Conservation (phyloP, 2,113 vertebrate genomes). For the Solea solea region DNA sequence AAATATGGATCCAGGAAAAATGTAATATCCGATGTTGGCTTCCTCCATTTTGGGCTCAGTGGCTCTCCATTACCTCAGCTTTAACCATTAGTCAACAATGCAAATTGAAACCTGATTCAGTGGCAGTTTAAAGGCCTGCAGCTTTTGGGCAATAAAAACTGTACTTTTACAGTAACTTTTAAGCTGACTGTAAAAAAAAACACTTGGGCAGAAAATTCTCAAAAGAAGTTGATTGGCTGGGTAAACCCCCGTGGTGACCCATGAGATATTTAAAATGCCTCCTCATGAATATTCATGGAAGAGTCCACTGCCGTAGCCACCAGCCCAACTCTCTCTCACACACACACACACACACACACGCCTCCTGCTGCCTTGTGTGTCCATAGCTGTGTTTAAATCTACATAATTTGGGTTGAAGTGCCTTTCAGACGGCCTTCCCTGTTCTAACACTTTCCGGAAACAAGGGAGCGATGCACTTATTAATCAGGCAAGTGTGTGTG, state of each 20-base stretch:
- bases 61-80: background rate
- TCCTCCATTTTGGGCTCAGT: background rate
- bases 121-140: too few relatives aligned
- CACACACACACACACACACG: background rate
- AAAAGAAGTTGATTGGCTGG: slow-evolving; percentile 61
- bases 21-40: background rate
- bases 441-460: slow-evolving; percentile 71
- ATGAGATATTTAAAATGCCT: slow-evolving; percentile 65
- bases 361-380: slow-evolving; percentile 60
- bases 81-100: background rate
- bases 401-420: slow-evolving; percentile 82
- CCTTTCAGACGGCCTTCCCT: slow-evolving; percentile 78
- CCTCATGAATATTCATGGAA: slow-evolving; percentile 76
- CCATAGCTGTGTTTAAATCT: slow-evolving; percentile 78
- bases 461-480: slow-evolving; percentile 71
- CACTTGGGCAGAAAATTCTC: slow-evolving; percentile 1
- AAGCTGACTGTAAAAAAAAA: background rate
- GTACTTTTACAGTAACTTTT: background rate
- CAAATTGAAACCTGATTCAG: background rate
- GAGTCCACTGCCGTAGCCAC: slow-evolving; percentile 31
- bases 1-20: background rate
- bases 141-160: background rate
- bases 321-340: background rate
- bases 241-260: slow-evolving; percentile 52
- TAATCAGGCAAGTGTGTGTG: slow-evolving; percentile 72